Base-by-base conservation (phyloP, 2,113 vertebrate genomes). In the Holacanthus passer region DNA sequence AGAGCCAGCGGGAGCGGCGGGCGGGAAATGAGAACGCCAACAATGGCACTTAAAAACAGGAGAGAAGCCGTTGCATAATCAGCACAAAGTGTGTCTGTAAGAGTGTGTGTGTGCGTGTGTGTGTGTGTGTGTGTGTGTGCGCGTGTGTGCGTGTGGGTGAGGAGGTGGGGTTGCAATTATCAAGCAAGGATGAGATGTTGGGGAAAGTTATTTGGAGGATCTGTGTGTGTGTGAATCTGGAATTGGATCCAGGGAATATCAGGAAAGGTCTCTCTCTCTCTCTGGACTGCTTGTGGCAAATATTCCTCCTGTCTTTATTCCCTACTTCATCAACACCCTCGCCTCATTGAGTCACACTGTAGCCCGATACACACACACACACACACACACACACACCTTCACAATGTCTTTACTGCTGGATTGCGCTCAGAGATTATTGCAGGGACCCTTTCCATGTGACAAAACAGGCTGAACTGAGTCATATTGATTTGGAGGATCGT, bases 301-400 rank as follows among this genome's bases (percentile, higher is more conserved):
- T 73, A 83, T 81, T 73, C 73, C 76, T 89, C 67, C 70, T 68
- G 81, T 81, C 81, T 82, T 87, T 87, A 82, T 76, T 92, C 85
- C 73, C 78, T 70, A 81, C 88, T 88, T 90, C 88, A 89, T 90
- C 87, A 90, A 89, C 87, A 84, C 83, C 81, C 71, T 80, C 37
- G 32, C 41, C 77, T 89, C 87, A 89, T 91, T 90, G 82, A 87
- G 59, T 84, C 83, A 73, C 70, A 53, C 70, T 65, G 76, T 58
- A 55, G 37, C 11, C 47, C 10, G 0, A 7, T 12, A 20, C 47
- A 8, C 55, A 24, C 76, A 43, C 65, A 55, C 71, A 43, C 70
- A 66, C 77, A 76, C 65, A 76, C 70, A 69, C 67, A 55, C 32
- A 66, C 65, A 71, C 68, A 88, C 78, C 29, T 37, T 56, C 41